These are phyloP conservation scores for Tyria jacobaeae DNA, from an alignment of 2,888 invertebrate species.

Conservation along the genomic window DNA sequence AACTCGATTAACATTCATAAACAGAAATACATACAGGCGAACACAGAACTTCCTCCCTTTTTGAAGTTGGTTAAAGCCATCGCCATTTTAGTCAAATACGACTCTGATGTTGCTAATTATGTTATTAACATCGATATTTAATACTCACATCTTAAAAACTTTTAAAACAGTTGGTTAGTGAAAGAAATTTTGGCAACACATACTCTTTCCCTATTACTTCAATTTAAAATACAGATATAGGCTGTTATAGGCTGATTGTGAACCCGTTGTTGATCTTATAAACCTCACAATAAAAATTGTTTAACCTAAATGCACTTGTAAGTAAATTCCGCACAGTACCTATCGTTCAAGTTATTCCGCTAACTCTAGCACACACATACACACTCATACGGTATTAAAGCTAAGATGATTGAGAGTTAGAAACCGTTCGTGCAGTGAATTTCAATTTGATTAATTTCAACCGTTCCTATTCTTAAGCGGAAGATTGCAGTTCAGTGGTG, in stretches of 20 bases:
- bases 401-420: slow-evolving; percentile 24
- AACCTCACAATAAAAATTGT: neutral
- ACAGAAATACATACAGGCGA: too few relatives aligned
- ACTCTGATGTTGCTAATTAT: neutral
- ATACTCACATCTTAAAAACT: too few relatives aligned
- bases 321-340: neutral
- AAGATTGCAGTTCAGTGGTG: neutral
- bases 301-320: neutral
- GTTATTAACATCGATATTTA: too few relatives aligned
- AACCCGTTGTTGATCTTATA: neutral
- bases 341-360: slow-evolving; percentile 15
- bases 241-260: too few relatives aligned
- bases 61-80: neutral
- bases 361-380: slow-evolving; percentile 15
- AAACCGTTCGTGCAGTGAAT: slow-evolving; percentile 17
- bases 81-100: neutral
- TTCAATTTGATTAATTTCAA: slow-evolving; percentile 9
- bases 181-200: too few relatives aligned
- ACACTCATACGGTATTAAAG: neutral
- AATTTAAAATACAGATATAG: too few relatives aligned
- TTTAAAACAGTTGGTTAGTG: too few relatives aligned
- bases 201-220: too few relatives aligned
- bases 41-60: too few relatives aligned
- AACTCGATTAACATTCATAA: too few relatives aligned
- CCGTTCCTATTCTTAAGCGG: neutral